A percentile compares a stretch with the other conserved stretches of the same genome.
Conservation (phyloP, 2,888 invertebrate species). For the Mesoligia furuncula region DNA sequence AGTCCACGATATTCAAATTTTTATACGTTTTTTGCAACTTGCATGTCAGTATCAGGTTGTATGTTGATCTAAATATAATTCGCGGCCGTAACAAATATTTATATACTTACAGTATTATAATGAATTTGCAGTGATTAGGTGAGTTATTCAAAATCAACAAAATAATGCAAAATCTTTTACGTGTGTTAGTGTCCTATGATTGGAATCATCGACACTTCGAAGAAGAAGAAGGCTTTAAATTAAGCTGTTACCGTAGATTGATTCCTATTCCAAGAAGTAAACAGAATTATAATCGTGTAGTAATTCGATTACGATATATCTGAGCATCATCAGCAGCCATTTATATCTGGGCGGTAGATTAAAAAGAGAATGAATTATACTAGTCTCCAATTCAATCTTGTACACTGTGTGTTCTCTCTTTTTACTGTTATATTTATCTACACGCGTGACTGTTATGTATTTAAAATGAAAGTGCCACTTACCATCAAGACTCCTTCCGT, state of each 20-base stretch:
- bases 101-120: too few species aligned
- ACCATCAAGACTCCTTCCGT: constrained; percentile 92
- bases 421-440: background rate
- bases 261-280: background rate
- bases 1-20: background rate
- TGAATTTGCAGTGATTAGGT: too few species aligned
- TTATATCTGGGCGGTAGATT: background rate
- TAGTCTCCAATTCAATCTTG: background rate
- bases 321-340: too few species aligned
- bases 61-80: too few species aligned
- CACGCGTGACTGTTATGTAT: background rate
- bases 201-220: background rate
- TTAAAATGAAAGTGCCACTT: constrained; percentile 48
- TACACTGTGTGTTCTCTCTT: background rate
- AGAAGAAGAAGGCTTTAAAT: background rate
- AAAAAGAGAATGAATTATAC: background rate
- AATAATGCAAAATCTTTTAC: background rate
- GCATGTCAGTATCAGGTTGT: too few species aligned
- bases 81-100: too few species aligned
- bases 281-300: background rate
- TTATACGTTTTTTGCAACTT: background rate
- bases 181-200: background rate
- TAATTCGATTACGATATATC: background rate
- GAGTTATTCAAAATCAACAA: background rate
- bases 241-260: background rate